Conservation (phyloP, 2,113 vertebrate species). For the Ammodytes dubius region DNA sequence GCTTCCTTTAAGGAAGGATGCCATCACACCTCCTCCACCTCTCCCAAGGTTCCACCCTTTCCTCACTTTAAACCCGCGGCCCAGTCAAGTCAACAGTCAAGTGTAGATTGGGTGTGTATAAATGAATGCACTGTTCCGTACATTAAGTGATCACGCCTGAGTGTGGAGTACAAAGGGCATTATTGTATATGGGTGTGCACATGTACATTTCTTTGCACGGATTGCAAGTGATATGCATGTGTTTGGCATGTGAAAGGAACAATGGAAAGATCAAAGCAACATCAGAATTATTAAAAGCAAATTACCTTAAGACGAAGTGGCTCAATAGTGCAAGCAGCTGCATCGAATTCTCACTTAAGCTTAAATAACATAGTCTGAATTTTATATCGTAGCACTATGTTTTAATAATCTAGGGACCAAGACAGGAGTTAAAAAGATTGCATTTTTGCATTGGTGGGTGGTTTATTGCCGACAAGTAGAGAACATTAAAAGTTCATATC, state of each 20-base stretch:
- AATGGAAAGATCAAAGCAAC: neutral
- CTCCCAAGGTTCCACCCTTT: conserved; percentile 69
- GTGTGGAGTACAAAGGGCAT: conserved; percentile 29
- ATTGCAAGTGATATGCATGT: neutral
- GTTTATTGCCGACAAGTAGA: conserved; percentile 24
- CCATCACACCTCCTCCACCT: conserved; percentile 71
- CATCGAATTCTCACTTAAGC: neutral
- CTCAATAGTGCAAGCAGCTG: conserved; percentile 22
- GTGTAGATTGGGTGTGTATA: conserved; percentile 60
- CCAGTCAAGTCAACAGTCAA: conserved; percentile 44
- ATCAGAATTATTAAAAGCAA: conserved; percentile 29
- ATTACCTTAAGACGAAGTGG: conserved; percentile 23
- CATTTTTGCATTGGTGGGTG: conserved; percentile 25
- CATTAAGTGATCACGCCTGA: conserved; percentile 36
- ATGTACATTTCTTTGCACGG: conserved; percentile 11
- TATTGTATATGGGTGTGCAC: conserved; percentile 35
- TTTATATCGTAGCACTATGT: neutral
- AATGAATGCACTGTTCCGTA: neutral
- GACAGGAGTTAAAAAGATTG: conserved; percentile 12
- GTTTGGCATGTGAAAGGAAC: neutral
- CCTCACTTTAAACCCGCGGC: conserved; percentile 55
- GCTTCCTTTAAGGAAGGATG: conserved; percentile 81
- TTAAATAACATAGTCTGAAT: conserved; percentile 3
- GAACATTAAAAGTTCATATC: conserved; percentile 22
- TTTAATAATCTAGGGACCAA: conserved; percentile 3